phyloP scores from a whole-genome alignment of 2,888 invertebrate species.

The Agrochola macilenta region DNA sequence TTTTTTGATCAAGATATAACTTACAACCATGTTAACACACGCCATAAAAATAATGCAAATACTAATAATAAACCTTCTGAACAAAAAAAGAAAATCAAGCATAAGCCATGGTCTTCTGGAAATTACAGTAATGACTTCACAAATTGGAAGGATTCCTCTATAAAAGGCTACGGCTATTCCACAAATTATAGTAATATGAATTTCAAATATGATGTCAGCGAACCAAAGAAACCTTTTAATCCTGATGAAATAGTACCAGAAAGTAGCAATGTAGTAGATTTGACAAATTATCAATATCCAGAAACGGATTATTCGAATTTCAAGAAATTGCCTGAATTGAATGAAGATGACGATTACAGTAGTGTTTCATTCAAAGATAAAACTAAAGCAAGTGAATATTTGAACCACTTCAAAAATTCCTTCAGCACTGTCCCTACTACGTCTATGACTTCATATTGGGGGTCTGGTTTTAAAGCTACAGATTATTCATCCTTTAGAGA shows the following conservation, averaged over 20 bases:
- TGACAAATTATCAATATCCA: constrained; percentile 77
- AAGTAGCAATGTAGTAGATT: constrained; percentile 81
- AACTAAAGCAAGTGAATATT: constrained; percentile 78
- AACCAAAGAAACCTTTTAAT: constrained; percentile 77
- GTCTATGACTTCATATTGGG: constrained; percentile 80
- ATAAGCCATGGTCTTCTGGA: constrained; percentile 74
- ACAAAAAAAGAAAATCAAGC: constrained; percentile 80
- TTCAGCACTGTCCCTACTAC: constrained; percentile 76
- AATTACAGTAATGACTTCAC: constrained; percentile 74
- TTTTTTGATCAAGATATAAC: constrained; percentile 67
- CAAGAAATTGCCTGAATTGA: constrained; percentile 79
- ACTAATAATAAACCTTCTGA: constrained; percentile 69
- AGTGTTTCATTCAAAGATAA: constrained; percentile 74
- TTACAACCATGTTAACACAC: constrained; percentile 67
- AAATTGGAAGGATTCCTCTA: constrained; percentile 75
- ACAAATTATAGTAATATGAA: constrained; percentile 82
- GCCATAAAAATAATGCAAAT: constrained; percentile 70
- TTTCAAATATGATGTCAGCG: constrained; percentile 79
- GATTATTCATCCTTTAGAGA: constrained; percentile 78
- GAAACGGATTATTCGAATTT: constrained; percentile 77
- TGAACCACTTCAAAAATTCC: constrained; percentile 78
- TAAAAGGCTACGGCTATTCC: constrained; percentile 82
- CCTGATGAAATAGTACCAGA: constrained; percentile 81
- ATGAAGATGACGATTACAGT: constrained; percentile 75
- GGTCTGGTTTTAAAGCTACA: constrained; percentile 79